These are phyloP conservation scores for Micromussa lordhowensis DNA, from an alignment of 92 coral and sea anemone genomes.

Conservation along the genomic window DNA sequence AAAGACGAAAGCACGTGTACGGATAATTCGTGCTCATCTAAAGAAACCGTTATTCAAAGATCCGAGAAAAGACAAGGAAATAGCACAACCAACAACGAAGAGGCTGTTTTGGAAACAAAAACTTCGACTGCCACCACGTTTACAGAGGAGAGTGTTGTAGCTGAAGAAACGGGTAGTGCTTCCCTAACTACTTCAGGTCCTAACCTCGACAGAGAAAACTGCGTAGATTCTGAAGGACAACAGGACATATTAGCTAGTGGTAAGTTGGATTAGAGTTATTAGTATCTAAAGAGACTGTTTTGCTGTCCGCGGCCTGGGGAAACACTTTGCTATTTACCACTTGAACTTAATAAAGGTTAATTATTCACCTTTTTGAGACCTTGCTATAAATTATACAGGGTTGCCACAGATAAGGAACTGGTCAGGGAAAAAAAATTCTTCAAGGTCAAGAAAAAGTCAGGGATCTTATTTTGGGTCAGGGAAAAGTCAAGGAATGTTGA, in stretches of 20 bases:
- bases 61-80: not conserved
- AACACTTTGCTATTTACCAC: too few relatives aligned
- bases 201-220: not conserved
- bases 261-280: not conserved
- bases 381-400: too few relatives aligned
- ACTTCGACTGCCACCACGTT: not conserved
- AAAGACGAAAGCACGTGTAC: slow-evolving; percentile 29
- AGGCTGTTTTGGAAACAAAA: not conserved
- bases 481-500: too few relatives aligned
- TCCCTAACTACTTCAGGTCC: too few relatives aligned
- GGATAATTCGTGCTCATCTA: slow-evolving; percentile 27
- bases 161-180: not conserved
- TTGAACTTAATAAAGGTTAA: too few relatives aligned
- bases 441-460: too few relatives aligned
- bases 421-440: too few relatives aligned
- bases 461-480: too few relatives aligned
- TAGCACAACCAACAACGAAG: not conserved
- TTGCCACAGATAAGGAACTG: too few relatives aligned
- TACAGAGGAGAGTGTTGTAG: not conserved
- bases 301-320: too few relatives aligned
- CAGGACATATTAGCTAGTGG: not conserved
- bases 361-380: too few relatives aligned
- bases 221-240: not conserved
- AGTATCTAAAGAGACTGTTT: too few relatives aligned
- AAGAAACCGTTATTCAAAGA: slow-evolving; percentile 18